These are phyloP conservation scores for Manacus vitellinus DNA, from an alignment of 2,113 vertebrate species.

Conservation along the genomic window DNA sequence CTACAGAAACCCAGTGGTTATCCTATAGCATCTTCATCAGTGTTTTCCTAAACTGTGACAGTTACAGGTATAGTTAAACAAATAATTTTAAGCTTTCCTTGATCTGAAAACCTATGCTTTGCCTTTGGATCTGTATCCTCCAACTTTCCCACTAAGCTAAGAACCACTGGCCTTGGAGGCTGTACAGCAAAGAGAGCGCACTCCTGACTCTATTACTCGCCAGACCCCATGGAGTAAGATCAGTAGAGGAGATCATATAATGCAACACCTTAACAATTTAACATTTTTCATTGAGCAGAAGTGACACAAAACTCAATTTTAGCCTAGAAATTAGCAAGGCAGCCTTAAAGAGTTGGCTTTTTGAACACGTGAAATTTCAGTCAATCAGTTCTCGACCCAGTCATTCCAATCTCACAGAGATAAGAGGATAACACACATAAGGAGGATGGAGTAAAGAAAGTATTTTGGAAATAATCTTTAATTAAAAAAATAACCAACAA, in stretches of 20 bases:
- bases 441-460: neutral
- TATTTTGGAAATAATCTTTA: constrained; percentile 12
- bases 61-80: neutral
- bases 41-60: neutral
- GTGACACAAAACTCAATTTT: neutral
- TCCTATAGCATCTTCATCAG: neutral
- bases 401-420: constrained; percentile 49
- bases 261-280: neutral
- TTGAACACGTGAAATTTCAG: constrained; percentile 27
- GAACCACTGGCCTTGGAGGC: neutral
- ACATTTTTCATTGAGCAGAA: neutral
- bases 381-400: constrained; percentile 43
- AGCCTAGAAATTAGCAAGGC: neutral
- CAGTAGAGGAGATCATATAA: neutral
- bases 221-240: neutral
- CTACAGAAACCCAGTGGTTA: neutral
- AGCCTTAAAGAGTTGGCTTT: constrained; percentile 9
- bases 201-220: neutral
- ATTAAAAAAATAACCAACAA: neutral
- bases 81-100: neutral
- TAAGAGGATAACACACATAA: neutral
- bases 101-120: neutral
- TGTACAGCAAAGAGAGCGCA: neutral
- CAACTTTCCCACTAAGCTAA: neutral
- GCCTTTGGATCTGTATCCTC: neutral